These are phyloP conservation scores for Pyrgus malvae DNA, from an alignment of 2,888 invertebrate species.

Conservation along the genomic window DNA sequence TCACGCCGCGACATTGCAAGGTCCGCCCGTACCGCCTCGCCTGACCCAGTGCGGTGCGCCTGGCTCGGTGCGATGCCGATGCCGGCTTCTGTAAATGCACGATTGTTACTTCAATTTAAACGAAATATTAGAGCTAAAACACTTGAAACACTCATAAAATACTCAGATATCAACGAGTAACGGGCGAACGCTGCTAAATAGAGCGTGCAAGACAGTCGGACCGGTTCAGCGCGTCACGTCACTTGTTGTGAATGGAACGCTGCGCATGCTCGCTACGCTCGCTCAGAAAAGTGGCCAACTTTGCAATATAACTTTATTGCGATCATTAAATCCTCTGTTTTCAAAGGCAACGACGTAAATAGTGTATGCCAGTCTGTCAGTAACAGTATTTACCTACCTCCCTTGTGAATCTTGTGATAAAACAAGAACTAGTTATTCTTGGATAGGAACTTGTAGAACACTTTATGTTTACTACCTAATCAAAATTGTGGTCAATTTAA, in stretches of 20 bases:
- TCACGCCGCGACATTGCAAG: conserved; percentile 84
- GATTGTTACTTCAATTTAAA: background rate
- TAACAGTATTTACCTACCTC: background rate
- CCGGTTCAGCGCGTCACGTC: conserved; percentile 42
- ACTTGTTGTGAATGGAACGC: conserved; percentile 53
- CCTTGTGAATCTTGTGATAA: too few relatives aligned
- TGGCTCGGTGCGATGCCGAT: conserved; percentile 74
- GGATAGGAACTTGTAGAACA: too few relatives aligned
- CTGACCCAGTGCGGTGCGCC: conserved; percentile 72
- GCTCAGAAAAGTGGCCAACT: conserved; percentile 32
- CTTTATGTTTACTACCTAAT: too few relatives aligned
- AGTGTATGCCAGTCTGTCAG: background rate
- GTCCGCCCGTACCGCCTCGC: conserved; percentile 73
- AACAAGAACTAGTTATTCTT: too few relatives aligned
- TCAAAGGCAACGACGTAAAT: conserved; percentile 16
- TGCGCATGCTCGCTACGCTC: conserved; percentile 52
- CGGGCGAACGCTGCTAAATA: conserved; percentile 30
- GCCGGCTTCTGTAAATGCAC: background rate
- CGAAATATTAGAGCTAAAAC: background rate
- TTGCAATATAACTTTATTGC: conserved; percentile 21
- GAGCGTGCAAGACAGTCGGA: conserved; percentile 37
- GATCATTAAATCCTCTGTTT: conserved; percentile 23
- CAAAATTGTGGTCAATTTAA: too few relatives aligned
- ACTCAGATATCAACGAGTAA: conserved; percentile 11
- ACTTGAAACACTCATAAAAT: background rate